These are phyloP conservation scores for Spialia ferax DNA, from an alignment of 2,888 invertebrate species.

Conservation along the genomic window DNA sequence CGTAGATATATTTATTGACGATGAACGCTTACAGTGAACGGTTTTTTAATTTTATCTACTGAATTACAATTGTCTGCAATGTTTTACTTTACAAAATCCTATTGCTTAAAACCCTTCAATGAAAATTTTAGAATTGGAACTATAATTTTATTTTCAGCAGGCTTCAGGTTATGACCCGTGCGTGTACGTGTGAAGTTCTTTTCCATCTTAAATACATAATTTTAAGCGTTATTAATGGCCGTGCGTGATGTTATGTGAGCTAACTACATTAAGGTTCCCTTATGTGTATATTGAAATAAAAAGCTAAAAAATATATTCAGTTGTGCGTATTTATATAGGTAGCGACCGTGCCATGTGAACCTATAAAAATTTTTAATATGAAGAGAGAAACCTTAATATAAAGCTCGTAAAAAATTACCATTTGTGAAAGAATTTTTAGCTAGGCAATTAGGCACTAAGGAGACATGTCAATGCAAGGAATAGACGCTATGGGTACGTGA, in stretches of 20 bases:
- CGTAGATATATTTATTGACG: no score
- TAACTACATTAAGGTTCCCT: slow-evolving; percentile 17
- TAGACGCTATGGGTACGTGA: slow-evolving; percentile 11
- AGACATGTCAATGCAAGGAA: slow-evolving; percentile 8
- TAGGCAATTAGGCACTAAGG: slow-evolving; percentile 6
- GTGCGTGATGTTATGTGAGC: slow-evolving; percentile 14
- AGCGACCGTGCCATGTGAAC: not conserved
- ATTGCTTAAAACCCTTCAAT: no score
- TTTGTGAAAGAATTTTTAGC: not conserved
- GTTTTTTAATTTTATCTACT: no score
- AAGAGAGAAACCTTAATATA: not conserved
- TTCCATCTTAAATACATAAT: slow-evolving; percentile 7
- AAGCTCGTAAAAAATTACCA: not conserved
- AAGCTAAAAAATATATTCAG: not conserved
- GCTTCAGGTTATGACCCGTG: not conserved
- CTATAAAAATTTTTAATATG: slow-evolving; percentile 1
- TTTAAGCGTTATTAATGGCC: slow-evolving; percentile 17
- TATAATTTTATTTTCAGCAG: not conserved
- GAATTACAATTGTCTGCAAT: no score
- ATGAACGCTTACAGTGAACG: no score
- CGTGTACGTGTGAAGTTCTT: slow-evolving; percentile 9
- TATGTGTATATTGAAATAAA: not conserved
- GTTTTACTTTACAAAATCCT: no score
- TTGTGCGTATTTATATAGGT: not conserved
- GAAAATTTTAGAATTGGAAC: not conserved